These are phyloP conservation scores for Glossophaga mutica DNA, from an alignment of 2,797 vertebrate species.

Conservation along the genomic window DNA sequence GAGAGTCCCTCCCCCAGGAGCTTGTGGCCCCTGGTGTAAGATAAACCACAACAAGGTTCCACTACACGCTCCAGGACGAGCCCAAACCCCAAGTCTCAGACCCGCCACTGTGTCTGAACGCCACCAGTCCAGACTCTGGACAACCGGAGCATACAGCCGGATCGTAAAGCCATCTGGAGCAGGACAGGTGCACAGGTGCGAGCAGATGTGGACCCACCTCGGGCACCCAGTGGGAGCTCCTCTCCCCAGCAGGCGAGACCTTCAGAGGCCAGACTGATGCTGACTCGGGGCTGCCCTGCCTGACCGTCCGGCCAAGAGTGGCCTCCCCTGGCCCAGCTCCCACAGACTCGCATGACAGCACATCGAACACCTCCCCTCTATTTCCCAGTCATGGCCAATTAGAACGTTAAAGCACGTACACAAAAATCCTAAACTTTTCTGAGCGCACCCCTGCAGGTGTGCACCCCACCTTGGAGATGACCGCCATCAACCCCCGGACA, in stretches of 20 bases:
- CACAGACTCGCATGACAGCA: rapidly evolving
- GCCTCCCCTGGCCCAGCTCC: neutral
- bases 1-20: neutral
- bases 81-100: neutral
- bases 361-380: rapidly evolving
- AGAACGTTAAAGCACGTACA: neutral
- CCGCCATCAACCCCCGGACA: rapidly evolving
- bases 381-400: neutral
- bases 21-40: neutral
- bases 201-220: rapidly evolving
- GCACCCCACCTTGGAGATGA: neutral
- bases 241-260: neutral
- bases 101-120: neutral
- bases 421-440: neutral
- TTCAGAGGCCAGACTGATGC: rapidly evolving
- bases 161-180: neutral
- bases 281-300: too few species aligned
- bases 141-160: rapidly evolving
- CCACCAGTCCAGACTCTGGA: rapidly evolving
- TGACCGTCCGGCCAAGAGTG: rapidly evolving
- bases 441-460: neutral
- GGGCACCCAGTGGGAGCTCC: rapidly evolving
- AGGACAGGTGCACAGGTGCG: neutral
- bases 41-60: neutral
- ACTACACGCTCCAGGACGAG: rapidly evolving